These are phyloP conservation scores for Asobara japonica DNA, from an alignment of 1,140 invertebrate genomes.

Conservation along the genomic window DNA sequence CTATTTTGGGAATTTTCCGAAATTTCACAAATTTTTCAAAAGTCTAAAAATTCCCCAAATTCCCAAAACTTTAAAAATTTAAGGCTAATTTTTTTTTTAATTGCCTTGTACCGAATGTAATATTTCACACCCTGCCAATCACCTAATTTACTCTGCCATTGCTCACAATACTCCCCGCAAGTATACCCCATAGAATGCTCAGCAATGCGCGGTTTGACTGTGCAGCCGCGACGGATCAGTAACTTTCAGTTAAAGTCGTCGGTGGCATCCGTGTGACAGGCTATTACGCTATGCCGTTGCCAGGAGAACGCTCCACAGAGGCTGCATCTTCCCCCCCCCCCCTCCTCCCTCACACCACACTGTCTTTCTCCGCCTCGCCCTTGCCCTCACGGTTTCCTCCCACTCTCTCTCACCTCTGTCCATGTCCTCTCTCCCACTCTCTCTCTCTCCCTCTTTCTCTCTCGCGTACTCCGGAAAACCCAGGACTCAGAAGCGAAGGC, in stretches of 20 bases:
- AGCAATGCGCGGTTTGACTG: constrained; percentile 2
- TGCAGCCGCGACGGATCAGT: constrained; percentile 5
- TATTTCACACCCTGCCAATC: background rate
- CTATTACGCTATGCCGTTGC: constrained; percentile 15
- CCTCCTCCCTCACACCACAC: background rate
- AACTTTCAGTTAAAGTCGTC: constrained; percentile 15
- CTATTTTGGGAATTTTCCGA: too few relatives aligned
- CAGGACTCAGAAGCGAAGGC: background rate
- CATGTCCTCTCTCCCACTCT: background rate
- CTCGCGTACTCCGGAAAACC: background rate
- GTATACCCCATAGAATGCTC: background rate
- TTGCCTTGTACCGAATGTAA: too few relatives aligned
- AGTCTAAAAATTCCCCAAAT: too few relatives aligned
- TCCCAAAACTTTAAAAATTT: too few relatives aligned
- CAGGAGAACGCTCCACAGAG: background rate
- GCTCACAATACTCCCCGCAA: background rate
- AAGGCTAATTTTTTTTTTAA: too few relatives aligned
- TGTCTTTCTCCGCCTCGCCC: background rate
- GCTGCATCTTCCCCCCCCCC: background rate
- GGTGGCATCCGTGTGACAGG: constrained; percentile 12
- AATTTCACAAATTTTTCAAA: too few relatives aligned
- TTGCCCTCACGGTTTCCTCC: too few relatives aligned
- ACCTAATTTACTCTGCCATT: background rate
- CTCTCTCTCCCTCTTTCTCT: background rate
- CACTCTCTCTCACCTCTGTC: too few relatives aligned